Evolutionary conservation across 2,113 vertebrate genomes (phyloP), one percentile per base, ranked within the genome.

Genomic region (Lepus timidus): DNA sequence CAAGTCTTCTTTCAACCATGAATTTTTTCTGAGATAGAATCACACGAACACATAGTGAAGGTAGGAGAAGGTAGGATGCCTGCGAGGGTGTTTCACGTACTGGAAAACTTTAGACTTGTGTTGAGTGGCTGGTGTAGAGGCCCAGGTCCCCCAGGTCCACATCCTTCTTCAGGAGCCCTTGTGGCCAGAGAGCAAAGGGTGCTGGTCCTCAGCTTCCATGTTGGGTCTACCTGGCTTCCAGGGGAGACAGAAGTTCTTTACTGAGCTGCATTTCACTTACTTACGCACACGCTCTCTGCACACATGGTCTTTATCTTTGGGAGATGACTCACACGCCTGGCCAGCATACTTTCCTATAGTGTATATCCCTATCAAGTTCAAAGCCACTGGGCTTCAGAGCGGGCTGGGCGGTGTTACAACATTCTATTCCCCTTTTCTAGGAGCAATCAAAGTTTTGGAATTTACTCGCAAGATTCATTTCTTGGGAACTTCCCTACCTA

Each of bases 291-390:
- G 0, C 73, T 93, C 44, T 52, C 0, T 36, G 7, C 52, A 27
- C 22, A 91, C 2, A 1, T 89, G 82, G 58, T 51, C 29, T 79
- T 85, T 90, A 51, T 70, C n/a, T 97, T 94, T 73, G 55, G 90
- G 25, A 51, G 36, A 39, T 91, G 75, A 78, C 58, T 79, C 51
- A 44, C 20, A 36, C 13, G n/a, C 27, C 58, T 85, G 89, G 68
- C 33, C 79, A 79, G 25, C 81, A 93, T 70, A 70, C 13, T 29
- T 93, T 80, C 87, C 70, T 73, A 55, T 71, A 33, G 22, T 94
- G 91, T 90, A 95, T 23, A 36, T 9, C 75, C 61, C 58, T 52
- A 3, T 10, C 5, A n/a, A 76, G 22, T 58, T 90, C 62, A n/a
- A 49, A 14, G 1, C 4, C 49, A 25, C 3, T 70, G 52, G 51